Evolutionary conservation across 2,797 vertebrate species (phyloP).

Genomic region (Tokudaia muenninki): DNA sequence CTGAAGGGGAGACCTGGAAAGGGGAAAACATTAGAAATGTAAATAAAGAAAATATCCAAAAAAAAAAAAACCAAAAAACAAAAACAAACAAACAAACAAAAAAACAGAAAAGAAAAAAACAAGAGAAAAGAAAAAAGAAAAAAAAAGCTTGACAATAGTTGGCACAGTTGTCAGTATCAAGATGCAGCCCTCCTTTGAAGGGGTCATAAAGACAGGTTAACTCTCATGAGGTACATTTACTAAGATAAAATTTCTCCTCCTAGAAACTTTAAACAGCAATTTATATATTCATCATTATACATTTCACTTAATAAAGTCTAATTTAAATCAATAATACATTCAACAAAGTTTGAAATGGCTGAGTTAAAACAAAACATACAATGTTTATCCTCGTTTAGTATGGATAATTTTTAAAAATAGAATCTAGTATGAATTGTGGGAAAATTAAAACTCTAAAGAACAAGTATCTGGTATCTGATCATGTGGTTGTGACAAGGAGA

Average conservation of each 20-base stretch:
- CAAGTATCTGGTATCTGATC: not conserved
- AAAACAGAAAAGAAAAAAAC: too few species aligned
- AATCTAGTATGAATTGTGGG: not conserved
- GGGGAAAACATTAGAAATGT: too few species aligned
- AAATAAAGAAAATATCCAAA: too few species aligned
- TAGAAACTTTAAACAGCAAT: conserved; percentile 33
- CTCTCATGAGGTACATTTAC: not conserved
- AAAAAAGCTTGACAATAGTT: not conserved
- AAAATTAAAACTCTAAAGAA: not conserved
- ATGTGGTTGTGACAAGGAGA: not conserved
- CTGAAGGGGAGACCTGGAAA: too few species aligned
- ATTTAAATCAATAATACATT: not conserved
- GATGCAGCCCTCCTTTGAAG: not conserved
- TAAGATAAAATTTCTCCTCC: not conserved
- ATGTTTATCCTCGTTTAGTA: not conserved
- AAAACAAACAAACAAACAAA: too few species aligned
- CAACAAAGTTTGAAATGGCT: not conserved
- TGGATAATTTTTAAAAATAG: not conserved
- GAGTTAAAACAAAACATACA: not conserved
- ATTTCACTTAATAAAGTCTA: conserved; percentile 2
- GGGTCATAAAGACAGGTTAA: not conserved
- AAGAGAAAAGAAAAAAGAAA: too few species aligned
- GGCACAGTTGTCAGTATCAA: not conserved
- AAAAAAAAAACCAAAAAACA: too few species aligned
- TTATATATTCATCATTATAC: not conserved